Conservation (phyloP, 1,140 invertebrate species). For the Drosophila leontia region DNA sequence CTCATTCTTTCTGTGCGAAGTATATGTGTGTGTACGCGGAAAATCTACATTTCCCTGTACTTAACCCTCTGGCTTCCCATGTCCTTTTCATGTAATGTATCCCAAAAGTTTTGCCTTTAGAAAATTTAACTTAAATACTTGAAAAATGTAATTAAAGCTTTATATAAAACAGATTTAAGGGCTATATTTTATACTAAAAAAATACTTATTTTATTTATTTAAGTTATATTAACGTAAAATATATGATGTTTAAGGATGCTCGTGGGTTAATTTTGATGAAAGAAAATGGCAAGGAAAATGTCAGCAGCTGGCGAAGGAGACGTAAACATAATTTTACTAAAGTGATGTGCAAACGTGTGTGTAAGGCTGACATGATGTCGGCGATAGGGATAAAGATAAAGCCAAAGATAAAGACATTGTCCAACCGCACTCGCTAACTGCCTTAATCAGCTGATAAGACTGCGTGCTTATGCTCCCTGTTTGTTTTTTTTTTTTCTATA, state of each 20-base stretch:
- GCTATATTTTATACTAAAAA: not conserved
- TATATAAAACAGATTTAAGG: not conserved
- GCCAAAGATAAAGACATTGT: conserved; percentile 58
- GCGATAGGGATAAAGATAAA: conserved; percentile 30
- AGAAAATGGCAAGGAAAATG: conserved; percentile 21
- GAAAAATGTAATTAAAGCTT: no score
- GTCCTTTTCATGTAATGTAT: not conserved
- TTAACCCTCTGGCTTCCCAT: conserved; percentile 20
- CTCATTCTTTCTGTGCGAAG: not conserved
- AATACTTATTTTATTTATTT: not conserved
- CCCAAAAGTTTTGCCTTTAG: not conserved
- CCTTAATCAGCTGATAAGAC: conserved; percentile 70
- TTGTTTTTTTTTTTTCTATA: conserved; percentile 13
- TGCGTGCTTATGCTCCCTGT: conserved; percentile 38
- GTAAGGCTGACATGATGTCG: conserved; percentile 48
- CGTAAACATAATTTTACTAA: conserved; percentile 45
- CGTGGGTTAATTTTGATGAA: conserved; percentile 25
- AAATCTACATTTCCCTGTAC: conserved; percentile 32
- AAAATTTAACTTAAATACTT: not conserved
- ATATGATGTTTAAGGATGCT: not conserved
- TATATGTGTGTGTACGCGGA: conserved; percentile 7
- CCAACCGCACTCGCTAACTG: conserved; percentile 42
- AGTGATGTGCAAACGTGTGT: conserved; percentile 41
- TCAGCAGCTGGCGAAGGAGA: conserved; percentile 43
- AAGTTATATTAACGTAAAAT: not conserved